Base-by-base conservation (phyloP, 2,888 invertebrate species). In the Callyntrura guangdongensis region DNA sequence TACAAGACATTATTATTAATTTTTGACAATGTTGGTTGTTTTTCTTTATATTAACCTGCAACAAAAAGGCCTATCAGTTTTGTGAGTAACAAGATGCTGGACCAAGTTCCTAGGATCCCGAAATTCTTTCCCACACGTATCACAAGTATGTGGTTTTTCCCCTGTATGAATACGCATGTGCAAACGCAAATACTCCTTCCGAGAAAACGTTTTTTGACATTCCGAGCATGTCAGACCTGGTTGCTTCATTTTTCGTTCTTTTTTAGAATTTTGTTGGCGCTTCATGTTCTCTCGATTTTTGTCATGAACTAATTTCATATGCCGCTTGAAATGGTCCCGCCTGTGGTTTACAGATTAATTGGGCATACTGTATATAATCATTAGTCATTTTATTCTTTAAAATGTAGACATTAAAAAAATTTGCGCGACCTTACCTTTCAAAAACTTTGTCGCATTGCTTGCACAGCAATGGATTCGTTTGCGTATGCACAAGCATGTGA, bases 161-260 rank as follows among this genome's bases (percentile, higher is more conserved):
- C 88, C 88, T 69, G 61, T 69, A 72, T 92, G 92, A 64, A 92
- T 86, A 20, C 92, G 74, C 79, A 91, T 86, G 64, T 92, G 92
- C 47, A 91, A 79, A 8, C 84, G 72, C 36, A 92, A 64, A 45
- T 92, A 91, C 56, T 91, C 92, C 36, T 88, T 91, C 14, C 91
- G 17, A 9, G 86, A 64, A 56, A 92, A 92, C n/a, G 87, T 81
- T 67, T 92, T 92, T 17, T 90, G 81, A 81, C 92, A 92, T 25
- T 92, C 91, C 5, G 47, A 45, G 74, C 92, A 92, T 49, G 72
- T 45, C 22, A 86, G 85, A 14, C 74, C 81, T 8, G 36, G 17
- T 14, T 74, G 45, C 17, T 67, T 72, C 36, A 2, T 6, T 25
- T 72, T 53, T 25, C 12, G 17, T n/a, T 72, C 14, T 9, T 25